A percentile compares a stretch with the other conserved stretches of the same genome.
phyloP scores from a whole-genome alignment of 2,113 vertebrate genomes.

The Strix aluco region DNA sequence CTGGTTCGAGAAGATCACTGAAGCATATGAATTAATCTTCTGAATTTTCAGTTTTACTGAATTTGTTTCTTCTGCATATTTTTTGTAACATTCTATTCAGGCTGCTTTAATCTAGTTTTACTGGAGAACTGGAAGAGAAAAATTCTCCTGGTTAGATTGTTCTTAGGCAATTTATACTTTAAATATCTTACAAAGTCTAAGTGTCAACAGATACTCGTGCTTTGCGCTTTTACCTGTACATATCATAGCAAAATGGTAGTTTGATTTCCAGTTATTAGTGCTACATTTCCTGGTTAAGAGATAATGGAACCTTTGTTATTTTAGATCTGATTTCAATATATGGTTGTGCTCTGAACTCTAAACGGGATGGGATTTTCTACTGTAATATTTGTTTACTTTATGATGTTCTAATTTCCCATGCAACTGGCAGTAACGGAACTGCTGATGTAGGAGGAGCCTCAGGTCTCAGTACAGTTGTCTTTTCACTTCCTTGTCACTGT shows the following conservation, averaged over 20 bases:
- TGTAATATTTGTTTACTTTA: not conserved
- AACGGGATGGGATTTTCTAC: not conserved
- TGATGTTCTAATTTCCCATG: not conserved
- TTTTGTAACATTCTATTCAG: not conserved
- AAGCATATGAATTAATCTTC: not conserved
- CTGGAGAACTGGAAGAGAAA: not conserved
- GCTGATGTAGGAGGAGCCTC: not conserved
- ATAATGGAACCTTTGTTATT: not conserved
- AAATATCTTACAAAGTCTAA: not conserved
- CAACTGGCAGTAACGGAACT: not conserved
- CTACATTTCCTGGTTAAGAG: not conserved
- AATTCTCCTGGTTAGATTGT: not conserved
- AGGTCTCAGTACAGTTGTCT: not conserved
- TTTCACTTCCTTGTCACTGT: not conserved
- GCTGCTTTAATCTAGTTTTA: not conserved
- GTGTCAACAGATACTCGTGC: not conserved
- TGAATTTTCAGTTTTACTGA: not conserved
- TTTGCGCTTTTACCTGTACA: not conserved
- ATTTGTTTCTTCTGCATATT: not conserved
- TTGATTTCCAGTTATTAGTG: not conserved
- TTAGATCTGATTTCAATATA: not conserved
- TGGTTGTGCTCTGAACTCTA: not conserved
- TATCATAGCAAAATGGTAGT: not conserved
- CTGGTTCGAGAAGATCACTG: not conserved
- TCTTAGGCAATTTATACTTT: not conserved